Conservation (phyloP, 2,113 vertebrate species). For the Corvus hawaiiensis region DNA sequence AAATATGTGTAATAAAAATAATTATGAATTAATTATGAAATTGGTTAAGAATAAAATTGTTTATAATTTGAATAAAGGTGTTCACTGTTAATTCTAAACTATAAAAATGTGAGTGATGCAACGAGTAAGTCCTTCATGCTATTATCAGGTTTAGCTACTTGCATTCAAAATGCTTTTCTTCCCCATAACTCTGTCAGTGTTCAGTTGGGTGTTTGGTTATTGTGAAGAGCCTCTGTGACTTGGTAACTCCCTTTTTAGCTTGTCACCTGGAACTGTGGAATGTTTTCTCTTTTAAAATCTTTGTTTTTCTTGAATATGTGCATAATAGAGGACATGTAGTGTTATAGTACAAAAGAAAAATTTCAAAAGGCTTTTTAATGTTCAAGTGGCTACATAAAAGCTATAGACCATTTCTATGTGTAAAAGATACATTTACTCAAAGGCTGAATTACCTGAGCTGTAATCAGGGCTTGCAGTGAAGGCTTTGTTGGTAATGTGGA, state of each 20-base stretch:
- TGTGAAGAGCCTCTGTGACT: not conserved
- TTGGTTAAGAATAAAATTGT: not conserved
- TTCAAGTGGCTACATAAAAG: not conserved
- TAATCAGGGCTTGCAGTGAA: not conserved
- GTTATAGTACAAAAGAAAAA: not conserved
- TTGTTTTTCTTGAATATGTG: not conserved
- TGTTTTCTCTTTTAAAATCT: not conserved
- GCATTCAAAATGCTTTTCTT: not conserved
- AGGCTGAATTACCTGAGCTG: not conserved
- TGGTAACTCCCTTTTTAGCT: not conserved
- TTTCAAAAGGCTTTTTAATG: not conserved
- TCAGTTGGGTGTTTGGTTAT: accelerated
- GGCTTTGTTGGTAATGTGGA: not conserved
- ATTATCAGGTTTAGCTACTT: not conserved
- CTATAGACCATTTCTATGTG: not conserved
- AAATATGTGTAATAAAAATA: not conserved
- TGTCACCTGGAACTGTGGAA: not conserved
- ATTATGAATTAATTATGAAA: not conserved
- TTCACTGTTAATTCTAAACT: not conserved
- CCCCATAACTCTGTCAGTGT: not conserved
- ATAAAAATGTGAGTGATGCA: not conserved
- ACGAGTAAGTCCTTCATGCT: not conserved
- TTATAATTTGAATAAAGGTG: not conserved
- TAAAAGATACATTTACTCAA: not conserved
- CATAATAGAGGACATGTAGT: accelerated